These are phyloP conservation scores for Sceloporus tristichus DNA, from an alignment of 2,113 vertebrate species.

Conservation along the genomic window DNA sequence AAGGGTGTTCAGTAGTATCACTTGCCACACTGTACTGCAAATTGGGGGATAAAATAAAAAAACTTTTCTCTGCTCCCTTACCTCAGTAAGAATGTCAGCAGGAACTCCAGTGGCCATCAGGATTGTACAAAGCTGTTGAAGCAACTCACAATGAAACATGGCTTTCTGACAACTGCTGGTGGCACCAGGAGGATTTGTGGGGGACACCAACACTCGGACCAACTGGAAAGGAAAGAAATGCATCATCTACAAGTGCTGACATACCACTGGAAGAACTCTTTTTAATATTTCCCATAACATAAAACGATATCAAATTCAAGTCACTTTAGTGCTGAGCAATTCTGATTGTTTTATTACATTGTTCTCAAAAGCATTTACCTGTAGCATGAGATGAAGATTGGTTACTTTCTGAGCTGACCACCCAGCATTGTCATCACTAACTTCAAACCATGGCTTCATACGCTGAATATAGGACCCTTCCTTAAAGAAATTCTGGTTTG, in stretches of 20 bases:
- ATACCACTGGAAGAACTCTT: neutral
- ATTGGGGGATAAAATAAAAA: too few species aligned
- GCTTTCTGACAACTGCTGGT: slow-evolving; percentile 95
- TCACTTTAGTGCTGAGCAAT: accelerated
- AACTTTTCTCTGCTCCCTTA: slow-evolving; percentile 57
- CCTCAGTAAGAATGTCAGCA: slow-evolving; percentile 97
- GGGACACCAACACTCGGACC: slow-evolving; percentile 94
- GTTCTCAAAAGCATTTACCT: slow-evolving; percentile 78
- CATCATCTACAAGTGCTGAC: accelerated
- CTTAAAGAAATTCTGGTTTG: slow-evolving; percentile 99
- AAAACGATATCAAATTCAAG: neutral
- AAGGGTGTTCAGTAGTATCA: neutral
- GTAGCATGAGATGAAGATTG: slow-evolving; percentile 97
- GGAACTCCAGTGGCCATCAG: slow-evolving; percentile 97
- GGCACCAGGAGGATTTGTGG: slow-evolving; percentile 94
- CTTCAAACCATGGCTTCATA: slow-evolving; percentile 99
- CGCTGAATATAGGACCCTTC: slow-evolving; percentile 98
- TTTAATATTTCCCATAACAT: neutral
- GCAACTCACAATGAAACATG: slow-evolving; percentile 93
- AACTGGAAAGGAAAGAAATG: slow-evolving; percentile 76
- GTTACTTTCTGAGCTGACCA: slow-evolving; percentile 99
- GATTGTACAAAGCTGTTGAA: slow-evolving; percentile 96
- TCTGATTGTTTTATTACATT: neutral
- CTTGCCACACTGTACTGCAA: neutral
- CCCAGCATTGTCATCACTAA: slow-evolving; percentile 95